A percentile compares a stretch with the other conserved stretches of the same genome.
Conservation (phyloP, 2,888 invertebrate genomes). For the Listrodromus nycthemerus region DNA sequence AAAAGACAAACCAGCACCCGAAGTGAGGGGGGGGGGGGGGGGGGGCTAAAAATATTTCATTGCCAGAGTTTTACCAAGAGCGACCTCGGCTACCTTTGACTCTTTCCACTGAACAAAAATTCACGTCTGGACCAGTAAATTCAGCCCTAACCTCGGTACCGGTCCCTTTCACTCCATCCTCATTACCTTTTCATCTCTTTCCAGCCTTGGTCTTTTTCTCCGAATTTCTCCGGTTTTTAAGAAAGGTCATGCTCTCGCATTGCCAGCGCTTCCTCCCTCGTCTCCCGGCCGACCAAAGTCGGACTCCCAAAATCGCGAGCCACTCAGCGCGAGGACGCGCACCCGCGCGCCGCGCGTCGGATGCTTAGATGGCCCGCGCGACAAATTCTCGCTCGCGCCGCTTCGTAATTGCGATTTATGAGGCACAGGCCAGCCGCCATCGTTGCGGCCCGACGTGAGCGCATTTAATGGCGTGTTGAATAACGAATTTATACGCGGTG, state of each 20-base stretch:
- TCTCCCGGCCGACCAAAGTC: slow-evolving; percentile 50
- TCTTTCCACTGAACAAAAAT: too few relatives aligned
- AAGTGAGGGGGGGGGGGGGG: too few relatives aligned
- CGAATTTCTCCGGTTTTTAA: background rate
- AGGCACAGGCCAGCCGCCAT: slow-evolving; percentile 67
- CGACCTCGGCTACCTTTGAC: too few relatives aligned
- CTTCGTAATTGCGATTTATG: slow-evolving; percentile 84
- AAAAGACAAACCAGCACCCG: too few relatives aligned
- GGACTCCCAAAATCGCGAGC: slow-evolving; percentile 51
- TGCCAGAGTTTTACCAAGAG: too few relatives aligned
- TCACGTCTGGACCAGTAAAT: too few relatives aligned
- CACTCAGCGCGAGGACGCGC: slow-evolving; percentile 40
- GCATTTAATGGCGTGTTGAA: slow-evolving; percentile 84
- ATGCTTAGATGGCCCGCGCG: slow-evolving; percentile 77
- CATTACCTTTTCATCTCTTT: too few relatives aligned
- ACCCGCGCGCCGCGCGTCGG: slow-evolving; percentile 45
- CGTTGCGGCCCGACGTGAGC: slow-evolving; percentile 72
- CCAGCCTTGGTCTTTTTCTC: background rate
- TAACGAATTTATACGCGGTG: slow-evolving; percentile 81
- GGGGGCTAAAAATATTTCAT: too few relatives aligned
- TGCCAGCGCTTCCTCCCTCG: slow-evolving; percentile 55
- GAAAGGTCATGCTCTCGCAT: slow-evolving; percentile 42
- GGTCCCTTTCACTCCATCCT: too few relatives aligned
- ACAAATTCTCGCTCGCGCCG: slow-evolving; percentile 83
- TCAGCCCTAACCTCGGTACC: too few relatives aligned